These are phyloP conservation scores for Sinocyclocheilus grahami DNA, from an alignment of 2,113 vertebrate species.

Conservation along the genomic window DNA sequence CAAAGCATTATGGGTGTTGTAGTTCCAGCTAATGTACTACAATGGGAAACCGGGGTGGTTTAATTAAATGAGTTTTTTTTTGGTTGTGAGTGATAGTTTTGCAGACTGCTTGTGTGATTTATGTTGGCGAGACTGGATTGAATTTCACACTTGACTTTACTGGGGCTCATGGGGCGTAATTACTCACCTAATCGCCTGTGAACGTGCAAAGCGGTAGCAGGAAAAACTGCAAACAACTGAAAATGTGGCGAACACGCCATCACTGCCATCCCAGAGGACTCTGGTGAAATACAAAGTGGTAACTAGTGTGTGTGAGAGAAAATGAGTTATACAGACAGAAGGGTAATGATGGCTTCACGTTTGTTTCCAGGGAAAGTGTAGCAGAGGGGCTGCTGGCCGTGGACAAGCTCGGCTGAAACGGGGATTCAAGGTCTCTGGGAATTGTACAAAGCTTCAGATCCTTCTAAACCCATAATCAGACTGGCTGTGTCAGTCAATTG, in stretches of 20 bases:
- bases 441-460: conserved; percentile 24
- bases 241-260: not conserved
- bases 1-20: conserved; percentile 11
- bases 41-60: not conserved
- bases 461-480: conserved; percentile 29
- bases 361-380: not conserved
- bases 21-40: not conserved
- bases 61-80: conserved; percentile 21
- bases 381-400: not conserved
- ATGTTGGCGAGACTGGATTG: conserved; percentile 30
- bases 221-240: conserved; percentile 37
- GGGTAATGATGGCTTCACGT: not conserved
- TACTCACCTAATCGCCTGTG: conserved; percentile 53
- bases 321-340: conserved; percentile 22
- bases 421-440: conserved; percentile 26
- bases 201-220: conserved; percentile 27
- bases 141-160: conserved; percentile 44
- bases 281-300: conserved; percentile 6
- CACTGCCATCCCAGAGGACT: conserved; percentile 4
- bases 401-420: conserved; percentile 12
- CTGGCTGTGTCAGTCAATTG: conserved; percentile 7
- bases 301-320: conserved; percentile 6
- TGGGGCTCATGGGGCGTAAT: conserved; percentile 39
- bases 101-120: conserved; percentile 35
- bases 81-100: conserved; percentile 30